A percentile compares a stretch with the other conserved stretches of the same genome.
These are phyloP conservation scores for Morus bassanus DNA, from an alignment of 2,797 vertebrate species.

Conservation along the genomic window DNA sequence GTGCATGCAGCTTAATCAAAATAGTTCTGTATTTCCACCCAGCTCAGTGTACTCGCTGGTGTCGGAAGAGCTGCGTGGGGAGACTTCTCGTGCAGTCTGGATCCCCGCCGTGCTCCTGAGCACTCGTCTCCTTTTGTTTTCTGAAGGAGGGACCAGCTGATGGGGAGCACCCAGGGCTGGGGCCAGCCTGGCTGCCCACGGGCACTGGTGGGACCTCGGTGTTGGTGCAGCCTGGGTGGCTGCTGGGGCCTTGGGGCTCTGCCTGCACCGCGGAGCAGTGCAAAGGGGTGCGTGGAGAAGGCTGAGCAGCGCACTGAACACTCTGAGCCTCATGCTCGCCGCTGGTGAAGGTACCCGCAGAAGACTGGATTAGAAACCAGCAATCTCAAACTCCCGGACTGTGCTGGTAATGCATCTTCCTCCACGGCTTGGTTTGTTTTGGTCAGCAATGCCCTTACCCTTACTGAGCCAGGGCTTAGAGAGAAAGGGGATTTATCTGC, in stretches of 20 bases:
- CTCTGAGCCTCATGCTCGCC: accelerated
- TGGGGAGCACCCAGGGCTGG: neutral
- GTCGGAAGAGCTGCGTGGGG: no score
- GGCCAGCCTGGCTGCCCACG: accelerated
- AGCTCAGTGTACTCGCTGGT: neutral
- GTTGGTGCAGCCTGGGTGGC: neutral
- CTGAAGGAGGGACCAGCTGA: accelerated
- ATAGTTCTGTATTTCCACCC: neutral
- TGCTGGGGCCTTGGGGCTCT: neutral
- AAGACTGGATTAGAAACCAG: neutral
- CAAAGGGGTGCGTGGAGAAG: accelerated
- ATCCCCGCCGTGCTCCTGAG: neutral
- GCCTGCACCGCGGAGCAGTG: accelerated
- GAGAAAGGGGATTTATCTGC: neutral
- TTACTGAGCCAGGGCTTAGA: neutral
- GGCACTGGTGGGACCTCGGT: no score
- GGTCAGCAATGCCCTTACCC: neutral
- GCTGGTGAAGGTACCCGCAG: neutral
- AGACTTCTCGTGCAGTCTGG: neutral
- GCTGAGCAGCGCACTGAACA: accelerated
- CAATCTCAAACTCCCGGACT: accelerated
- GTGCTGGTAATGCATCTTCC: neutral
- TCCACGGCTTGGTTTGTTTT: accelerated
- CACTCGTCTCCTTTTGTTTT: accelerated
- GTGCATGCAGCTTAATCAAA: no score